Evolutionary conservation across 2,797 vertebrate species (phyloP).

Genomic region (Sitta carolinensis): DNA sequence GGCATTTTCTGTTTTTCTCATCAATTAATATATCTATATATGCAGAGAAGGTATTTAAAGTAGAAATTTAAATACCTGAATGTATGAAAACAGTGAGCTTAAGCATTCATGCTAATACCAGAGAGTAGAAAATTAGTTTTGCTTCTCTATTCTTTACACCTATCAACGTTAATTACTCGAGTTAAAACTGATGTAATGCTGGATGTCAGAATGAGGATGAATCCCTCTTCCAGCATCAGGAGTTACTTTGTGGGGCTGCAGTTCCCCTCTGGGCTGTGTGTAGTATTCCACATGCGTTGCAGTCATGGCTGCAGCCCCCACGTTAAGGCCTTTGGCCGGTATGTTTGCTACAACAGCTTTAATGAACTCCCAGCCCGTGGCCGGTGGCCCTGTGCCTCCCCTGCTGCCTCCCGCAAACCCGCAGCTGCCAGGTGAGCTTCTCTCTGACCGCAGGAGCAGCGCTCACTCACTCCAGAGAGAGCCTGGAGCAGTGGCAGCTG

Average conservation of each 20-base stretch:
- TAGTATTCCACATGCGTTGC: not conserved
- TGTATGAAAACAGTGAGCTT: not conserved
- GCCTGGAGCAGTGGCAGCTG: not conserved
- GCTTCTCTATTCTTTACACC: not conserved
- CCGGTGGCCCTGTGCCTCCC: rapidly evolving
- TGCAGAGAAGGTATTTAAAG: not conserved
- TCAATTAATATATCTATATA: not conserved
- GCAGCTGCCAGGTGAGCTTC: not conserved
- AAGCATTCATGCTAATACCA: not conserved
- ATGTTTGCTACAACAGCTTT: not conserved
- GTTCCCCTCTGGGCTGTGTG: not conserved
- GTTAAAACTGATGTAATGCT: not conserved
- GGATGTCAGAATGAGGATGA: not conserved
- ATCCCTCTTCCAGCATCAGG: not conserved
- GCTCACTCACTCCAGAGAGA: not conserved
- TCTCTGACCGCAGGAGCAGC: not conserved
- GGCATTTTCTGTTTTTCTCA: not conserved
- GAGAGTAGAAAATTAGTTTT: not conserved
- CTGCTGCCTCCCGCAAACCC: not conserved
- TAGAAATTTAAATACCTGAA: not conserved
- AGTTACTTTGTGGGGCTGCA: not conserved
- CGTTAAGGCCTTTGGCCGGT: not conserved
- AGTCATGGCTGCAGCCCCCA: not conserved
- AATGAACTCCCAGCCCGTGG: not conserved
- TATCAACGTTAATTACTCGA: not conserved